These are phyloP conservation scores for Tillus elongatus DNA, from an alignment of 2,888 invertebrate species.

Conservation along the genomic window DNA sequence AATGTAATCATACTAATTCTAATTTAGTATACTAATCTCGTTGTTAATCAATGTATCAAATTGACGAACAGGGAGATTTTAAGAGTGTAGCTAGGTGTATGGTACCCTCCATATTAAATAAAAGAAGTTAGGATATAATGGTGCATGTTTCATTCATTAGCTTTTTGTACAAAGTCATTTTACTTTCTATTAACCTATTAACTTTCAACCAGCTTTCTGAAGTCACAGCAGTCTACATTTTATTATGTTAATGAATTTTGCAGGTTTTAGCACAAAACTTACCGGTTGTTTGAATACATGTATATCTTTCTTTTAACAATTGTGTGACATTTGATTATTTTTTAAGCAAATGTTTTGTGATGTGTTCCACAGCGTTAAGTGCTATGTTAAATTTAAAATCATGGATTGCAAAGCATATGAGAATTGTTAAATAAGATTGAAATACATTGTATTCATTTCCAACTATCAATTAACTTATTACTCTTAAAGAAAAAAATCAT, in stretches of 20 bases:
- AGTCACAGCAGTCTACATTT: constrained; percentile 7
- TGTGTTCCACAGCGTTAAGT: constrained; percentile 17
- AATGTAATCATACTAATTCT: constrained; percentile 30
- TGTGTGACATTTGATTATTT: constrained; percentile 26
- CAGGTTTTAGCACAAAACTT: constrained; percentile 19
- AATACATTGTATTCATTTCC: constrained; percentile 30
- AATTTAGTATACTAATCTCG: not conserved
- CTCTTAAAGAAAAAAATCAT: too few relatives aligned
- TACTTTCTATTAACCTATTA: constrained; percentile 31
- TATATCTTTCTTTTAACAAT: constrained; percentile 34
- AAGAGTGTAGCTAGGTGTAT: constrained; percentile 40
- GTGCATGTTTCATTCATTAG: constrained; percentile 41
- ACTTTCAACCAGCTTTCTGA: constrained; percentile 14
- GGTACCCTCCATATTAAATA: constrained; percentile 40
- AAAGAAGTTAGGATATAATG: constrained; percentile 33
- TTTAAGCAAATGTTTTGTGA: constrained; percentile 22
- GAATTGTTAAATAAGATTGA: constrained; percentile 25
- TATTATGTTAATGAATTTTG: too few relatives aligned
- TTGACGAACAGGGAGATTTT: constrained; percentile 15
- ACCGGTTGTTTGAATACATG: constrained; percentile 25
- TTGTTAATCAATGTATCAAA: not conserved
- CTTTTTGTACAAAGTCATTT: constrained; percentile 43
- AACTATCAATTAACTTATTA: too few relatives aligned
- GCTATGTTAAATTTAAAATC: constrained; percentile 37
- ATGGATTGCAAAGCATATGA: constrained; percentile 32